Evolutionary conservation across 2,797 vertebrate genomes (phyloP), one percentile per base, ranked within the genome.

Genomic region (Hypotaenidia philippensis): DNA sequence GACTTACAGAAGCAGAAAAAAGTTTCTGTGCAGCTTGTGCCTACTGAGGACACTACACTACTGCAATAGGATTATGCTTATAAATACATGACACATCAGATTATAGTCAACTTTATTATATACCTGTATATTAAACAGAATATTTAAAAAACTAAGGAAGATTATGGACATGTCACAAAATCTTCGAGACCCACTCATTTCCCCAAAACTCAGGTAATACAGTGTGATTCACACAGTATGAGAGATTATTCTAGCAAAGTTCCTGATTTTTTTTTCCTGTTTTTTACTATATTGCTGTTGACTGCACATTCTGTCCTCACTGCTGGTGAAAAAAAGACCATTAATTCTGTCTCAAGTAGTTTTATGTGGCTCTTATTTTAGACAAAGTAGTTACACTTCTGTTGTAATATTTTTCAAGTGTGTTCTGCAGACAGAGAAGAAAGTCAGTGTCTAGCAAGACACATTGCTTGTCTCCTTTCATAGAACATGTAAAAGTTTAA

Each of bases 301-400:
- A 55, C 44, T 77, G 21, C 25, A 80, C 38, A 22, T 80, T 90
- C 44, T 44, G 9, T 60, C 87, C 68, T 86, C 23, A 29, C 34
- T 78, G 60, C 12, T 68, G 13, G 20, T 78, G 61, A 90, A 59
- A 29, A 56, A 56, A 77, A 69, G 11, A 55, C 20, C n/a, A 50
- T 83, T 86, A 91, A 31, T 92, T 86, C 70, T 90, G 32, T 56
- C 65, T 91, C 49, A 60, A 75, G 69, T 56, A 91, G 49, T 79
- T 96, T 90, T 87, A 74, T 52, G 83, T 60, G 34, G 56, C 69
- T 95, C 87, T 95, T 90, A 23, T 96, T 94, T 96, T 80, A 85
- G 57, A 55, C 60, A 70, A 19, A 27, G 61, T 23, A 70, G 53
- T 36, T 83, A 34, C 8, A 4, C 89, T 83, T 76, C 83, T 3